Evolutionary conservation across 2,888 invertebrate genomes (phyloP).

Genomic region (Drosophila neutralis): DNA sequence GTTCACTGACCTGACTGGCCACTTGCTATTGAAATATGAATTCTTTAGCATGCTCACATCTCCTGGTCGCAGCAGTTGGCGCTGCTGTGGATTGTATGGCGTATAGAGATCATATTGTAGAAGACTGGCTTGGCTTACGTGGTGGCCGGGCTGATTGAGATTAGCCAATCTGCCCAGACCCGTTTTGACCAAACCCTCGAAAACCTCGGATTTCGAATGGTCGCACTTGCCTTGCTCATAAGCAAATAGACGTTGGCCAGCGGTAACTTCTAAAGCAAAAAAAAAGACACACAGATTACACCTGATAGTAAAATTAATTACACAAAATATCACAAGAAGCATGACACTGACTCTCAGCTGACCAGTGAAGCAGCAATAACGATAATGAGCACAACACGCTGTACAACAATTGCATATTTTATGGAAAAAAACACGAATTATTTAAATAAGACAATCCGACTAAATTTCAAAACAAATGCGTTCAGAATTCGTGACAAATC

Average conservation of each 20-base stretch:
- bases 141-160: conserved; percentile 29
- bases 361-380: conserved; percentile 14
- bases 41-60: conserved; percentile 59
- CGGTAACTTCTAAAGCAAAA: conserved; percentile 17
- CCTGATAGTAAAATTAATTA: conserved; percentile 11
- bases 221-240: conserved; percentile 78
- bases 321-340: conserved; percentile 12
- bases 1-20: conserved; percentile 79
- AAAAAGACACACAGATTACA: conserved; percentile 23
- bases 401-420: conserved; percentile 38
- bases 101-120: conserved; percentile 81
- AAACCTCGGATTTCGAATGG: conserved; percentile 60
- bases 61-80: conserved; percentile 66
- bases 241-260: conserved; percentile 51
- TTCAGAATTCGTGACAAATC: conserved; percentile 32
- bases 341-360: conserved; percentile 47
- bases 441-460: conserved; percentile 24
- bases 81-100: conserved; percentile 63
- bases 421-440: conserved; percentile 5
- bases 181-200: conserved; percentile 65
- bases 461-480: conserved; percentile 10
- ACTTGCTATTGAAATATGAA: conserved; percentile 78
- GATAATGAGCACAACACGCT: conserved; percentile 7
- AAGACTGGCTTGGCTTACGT: conserved; percentile 51
- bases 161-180: conserved; percentile 58